Conservation (phyloP, 1,140 invertebrate species). For the Trichonephila clavipes region DNA sequence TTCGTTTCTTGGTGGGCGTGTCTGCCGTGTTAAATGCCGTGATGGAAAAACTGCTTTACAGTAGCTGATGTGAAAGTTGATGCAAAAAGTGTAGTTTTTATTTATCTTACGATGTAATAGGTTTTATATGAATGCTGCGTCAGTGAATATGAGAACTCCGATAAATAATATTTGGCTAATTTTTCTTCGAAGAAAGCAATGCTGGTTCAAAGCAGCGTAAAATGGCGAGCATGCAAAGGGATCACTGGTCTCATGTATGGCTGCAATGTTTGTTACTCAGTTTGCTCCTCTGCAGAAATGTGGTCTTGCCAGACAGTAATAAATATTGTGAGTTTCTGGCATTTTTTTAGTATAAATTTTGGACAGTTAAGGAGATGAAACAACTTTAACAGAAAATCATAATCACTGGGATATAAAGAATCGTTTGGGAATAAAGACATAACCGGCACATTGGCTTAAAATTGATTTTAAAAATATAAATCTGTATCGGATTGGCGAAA, state of each 20-base stretch:
- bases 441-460: not conserved
- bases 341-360: not conserved
- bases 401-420: too few species aligned
- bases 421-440: too few species aligned
- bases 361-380: not conserved
- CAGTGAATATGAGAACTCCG: constrained; percentile 42
- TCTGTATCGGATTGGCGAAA: not conserved
- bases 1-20: constrained; percentile 50
- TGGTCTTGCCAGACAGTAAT: constrained; percentile 59
- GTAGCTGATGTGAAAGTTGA: constrained; percentile 16
- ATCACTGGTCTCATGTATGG: constrained; percentile 70
- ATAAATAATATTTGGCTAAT: not conserved
- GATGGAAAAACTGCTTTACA: constrained; percentile 32
- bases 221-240: constrained; percentile 72
- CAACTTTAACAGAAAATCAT: too few species aligned
- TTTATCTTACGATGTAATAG: not conserved
- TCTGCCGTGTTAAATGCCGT: constrained; percentile 37
- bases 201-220: constrained; percentile 44
- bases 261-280: constrained; percentile 61
- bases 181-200: constrained; percentile 14
- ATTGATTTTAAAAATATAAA: not conserved
- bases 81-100: not conserved
- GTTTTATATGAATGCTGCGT: not conserved
- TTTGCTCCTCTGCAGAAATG: constrained; percentile 55
- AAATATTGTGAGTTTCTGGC: constrained; percentile 58